These are phyloP conservation scores for Tetranychus piercei DNA, from an alignment of 2,888 invertebrate genomes.

Conservation along the genomic window DNA sequence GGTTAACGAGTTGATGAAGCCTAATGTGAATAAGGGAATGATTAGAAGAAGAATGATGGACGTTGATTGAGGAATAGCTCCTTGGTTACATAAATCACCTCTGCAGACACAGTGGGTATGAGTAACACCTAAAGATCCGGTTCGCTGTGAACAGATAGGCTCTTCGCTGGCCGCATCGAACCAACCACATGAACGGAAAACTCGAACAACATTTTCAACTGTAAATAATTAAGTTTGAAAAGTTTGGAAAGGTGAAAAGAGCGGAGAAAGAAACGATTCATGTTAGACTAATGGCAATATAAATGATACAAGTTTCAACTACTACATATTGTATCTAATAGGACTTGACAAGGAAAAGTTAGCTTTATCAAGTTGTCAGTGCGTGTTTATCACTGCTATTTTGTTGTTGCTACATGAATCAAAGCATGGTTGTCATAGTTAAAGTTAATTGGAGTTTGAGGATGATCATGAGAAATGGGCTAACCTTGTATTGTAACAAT, in stretches of 20 bases:
- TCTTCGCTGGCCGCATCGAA: not conserved
- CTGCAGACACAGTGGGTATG: not conserved
- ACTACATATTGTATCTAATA: no score
- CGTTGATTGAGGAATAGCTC: not conserved
- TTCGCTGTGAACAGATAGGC: not conserved
- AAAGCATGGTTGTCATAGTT: not conserved
- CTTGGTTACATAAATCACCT: not conserved
- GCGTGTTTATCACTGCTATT: no score
- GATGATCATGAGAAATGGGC: not conserved
- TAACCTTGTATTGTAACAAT: not conserved
- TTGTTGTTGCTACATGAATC: not conserved
- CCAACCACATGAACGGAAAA: conserved; percentile 1
- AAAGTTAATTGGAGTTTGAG: not conserved
- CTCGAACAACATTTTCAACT: not conserved
- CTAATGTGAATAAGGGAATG: not conserved
- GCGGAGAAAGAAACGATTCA: not conserved
- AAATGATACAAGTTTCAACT: no score
- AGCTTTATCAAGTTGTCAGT: no score
- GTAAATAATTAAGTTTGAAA: not conserved
- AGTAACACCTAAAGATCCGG: not conserved
- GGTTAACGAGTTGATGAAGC: not conserved
- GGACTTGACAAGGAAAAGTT: no score
- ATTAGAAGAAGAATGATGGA: not conserved
- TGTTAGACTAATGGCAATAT: not conserved
- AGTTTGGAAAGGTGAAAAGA: not conserved